Conservation (phyloP, 2,888 invertebrate genomes). For the Aethes cnicana region DNA sequence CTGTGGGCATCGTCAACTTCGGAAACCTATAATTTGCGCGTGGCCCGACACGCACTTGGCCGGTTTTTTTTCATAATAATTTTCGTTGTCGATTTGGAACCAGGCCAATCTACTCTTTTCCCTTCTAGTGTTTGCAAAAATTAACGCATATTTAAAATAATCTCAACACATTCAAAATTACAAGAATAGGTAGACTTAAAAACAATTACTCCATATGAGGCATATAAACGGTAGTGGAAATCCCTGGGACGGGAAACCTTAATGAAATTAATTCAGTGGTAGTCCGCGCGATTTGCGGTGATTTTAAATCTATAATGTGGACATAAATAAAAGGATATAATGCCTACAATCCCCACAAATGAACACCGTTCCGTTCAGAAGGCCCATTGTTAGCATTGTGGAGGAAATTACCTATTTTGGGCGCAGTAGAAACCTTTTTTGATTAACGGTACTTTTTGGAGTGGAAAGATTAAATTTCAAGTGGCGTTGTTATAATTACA, state of each 20-base stretch:
- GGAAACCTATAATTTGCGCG: no score
- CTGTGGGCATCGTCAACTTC: no score
- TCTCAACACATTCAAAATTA: background rate
- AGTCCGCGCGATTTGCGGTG: conserved; percentile 24
- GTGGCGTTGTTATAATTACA: background rate
- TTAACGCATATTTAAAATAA: background rate
- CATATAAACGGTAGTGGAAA: conserved; percentile 19
- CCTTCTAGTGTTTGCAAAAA: no score
- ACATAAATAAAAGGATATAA: conserved; percentile 25
- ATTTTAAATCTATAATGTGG: conserved; percentile 27
- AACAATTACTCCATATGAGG: no score
- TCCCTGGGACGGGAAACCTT: conserved; percentile 20
- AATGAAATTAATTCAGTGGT: conserved; percentile 28
- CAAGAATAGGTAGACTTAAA: conserved; percentile 18
- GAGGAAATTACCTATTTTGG: conserved; percentile 42
- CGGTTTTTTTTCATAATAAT: no score
- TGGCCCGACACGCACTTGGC: no score
- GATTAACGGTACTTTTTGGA: conserved; percentile 12
- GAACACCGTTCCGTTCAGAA: conserved; percentile 47
- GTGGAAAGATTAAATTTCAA: background rate
- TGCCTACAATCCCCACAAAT: conserved; percentile 41
- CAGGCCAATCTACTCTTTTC: no score
- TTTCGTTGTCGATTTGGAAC: no score
- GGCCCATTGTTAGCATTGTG: conserved; percentile 52
- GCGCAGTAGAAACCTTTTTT: conserved; percentile 41